Conservation (phyloP, 2,113 vertebrate genomes). For the Myrmecobius fasciatus region DNA sequence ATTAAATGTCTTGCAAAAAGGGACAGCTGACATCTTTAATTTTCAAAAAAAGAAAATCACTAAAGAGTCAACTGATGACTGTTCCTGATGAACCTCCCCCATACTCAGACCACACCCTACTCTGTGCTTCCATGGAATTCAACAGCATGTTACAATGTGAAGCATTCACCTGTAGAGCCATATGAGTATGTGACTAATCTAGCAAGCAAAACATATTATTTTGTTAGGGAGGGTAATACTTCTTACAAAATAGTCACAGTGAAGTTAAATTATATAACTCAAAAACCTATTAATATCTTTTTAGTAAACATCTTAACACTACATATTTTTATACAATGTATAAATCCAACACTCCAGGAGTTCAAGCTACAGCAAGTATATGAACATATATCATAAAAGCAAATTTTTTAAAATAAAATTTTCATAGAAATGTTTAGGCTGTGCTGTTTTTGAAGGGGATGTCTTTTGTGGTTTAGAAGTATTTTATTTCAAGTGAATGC, state of each 20-base stretch:
- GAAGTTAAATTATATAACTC: constrained; percentile 73
- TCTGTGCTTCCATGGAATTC: constrained; percentile 46
- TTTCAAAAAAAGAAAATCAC: constrained; percentile 69
- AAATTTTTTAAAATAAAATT: constrained; percentile 58
- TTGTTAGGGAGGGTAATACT: constrained; percentile 70
- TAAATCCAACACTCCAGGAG: constrained; percentile 61
- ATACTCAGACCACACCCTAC: constrained; percentile 52
- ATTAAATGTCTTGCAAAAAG: constrained; percentile 71
- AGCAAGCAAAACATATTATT: constrained; percentile 65
- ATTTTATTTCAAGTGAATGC: constrained; percentile 53
- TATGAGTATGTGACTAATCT: constrained; percentile 71
- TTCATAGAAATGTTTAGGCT: constrained; percentile 62
- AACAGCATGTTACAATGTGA: constrained; percentile 41
- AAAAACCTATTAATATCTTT: constrained; percentile 78
- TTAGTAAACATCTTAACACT: constrained; percentile 73
- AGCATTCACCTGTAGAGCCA: constrained; percentile 37
- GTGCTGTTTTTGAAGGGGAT: constrained; percentile 71
- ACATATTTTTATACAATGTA: constrained; percentile 73
- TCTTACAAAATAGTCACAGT: constrained; percentile 73
- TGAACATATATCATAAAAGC: constrained; percentile 59
- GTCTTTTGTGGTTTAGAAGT: constrained; percentile 54
- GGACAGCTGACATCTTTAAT: constrained; percentile 72
- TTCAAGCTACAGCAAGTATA: constrained; percentile 66
- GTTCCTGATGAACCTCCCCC: constrained; percentile 62
- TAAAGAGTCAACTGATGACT: constrained; percentile 69